Conservation (phyloP, 2,113 vertebrate genomes). For the Heterotis niloticus region DNA sequence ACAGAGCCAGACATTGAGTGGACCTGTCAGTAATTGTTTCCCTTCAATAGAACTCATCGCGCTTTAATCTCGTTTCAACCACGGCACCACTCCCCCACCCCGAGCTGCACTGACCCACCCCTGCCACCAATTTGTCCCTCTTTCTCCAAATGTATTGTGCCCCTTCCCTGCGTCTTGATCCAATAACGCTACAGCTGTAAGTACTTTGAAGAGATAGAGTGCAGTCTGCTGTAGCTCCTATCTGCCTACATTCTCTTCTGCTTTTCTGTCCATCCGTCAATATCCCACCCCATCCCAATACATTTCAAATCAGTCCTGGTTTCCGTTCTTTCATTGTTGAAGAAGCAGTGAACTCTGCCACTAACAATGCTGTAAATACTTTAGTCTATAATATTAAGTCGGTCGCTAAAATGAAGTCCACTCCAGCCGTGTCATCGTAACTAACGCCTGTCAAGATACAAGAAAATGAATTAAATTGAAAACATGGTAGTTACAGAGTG, state of each 20-base stretch:
- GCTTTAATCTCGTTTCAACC: constrained; percentile 48
- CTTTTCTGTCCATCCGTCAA: not conserved
- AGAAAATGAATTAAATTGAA: too few species aligned
- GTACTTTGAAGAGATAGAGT: constrained; percentile 52
- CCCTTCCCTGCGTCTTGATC: constrained; percentile 49
- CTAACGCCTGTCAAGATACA: too few species aligned
- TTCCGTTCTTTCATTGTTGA: not conserved
- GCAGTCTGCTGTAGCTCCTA: constrained; percentile 19
- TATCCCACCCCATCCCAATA: not conserved
- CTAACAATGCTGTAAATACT: not conserved
- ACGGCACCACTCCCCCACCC: constrained; percentile 20
- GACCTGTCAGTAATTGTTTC: constrained; percentile 45
- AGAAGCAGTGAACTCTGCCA: not conserved
- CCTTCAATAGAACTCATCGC: constrained; percentile 46
- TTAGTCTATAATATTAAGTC: not conserved
- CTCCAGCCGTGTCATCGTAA: not conserved
- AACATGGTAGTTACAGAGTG: too few species aligned
- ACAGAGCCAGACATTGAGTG: constrained; percentile 13
- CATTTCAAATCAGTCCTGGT: constrained; percentile 3
- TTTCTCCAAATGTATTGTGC: constrained; percentile 57
- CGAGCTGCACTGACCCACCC: constrained; percentile 35
- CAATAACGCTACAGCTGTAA: constrained; percentile 60
- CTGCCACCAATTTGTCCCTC: constrained; percentile 53
- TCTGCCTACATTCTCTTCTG: constrained; percentile 23
- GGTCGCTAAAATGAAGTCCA: not conserved